phyloP scores from a whole-genome alignment of 2,797 vertebrate genomes.

The Parauchenoglanis punctatus region DNA sequence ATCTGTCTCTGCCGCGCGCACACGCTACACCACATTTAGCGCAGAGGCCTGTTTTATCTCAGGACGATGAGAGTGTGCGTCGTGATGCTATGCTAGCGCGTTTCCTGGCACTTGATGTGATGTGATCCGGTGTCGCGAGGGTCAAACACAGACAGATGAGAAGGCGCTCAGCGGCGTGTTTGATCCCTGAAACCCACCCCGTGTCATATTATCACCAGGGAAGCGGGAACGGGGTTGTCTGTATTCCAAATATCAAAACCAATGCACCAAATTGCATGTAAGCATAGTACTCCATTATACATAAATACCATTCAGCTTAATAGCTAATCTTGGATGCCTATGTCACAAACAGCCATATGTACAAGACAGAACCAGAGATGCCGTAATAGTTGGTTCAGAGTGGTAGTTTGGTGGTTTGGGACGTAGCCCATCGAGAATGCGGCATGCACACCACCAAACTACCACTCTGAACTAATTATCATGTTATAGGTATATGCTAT shows the following conservation, averaged over 20 bases:
- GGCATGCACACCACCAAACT: not conserved
- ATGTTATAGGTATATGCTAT: not conserved
- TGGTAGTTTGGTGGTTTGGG: not conserved
- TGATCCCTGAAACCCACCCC: constrained; percentile 5
- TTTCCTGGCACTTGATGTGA: constrained; percentile 12
- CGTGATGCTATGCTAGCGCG: not conserved
- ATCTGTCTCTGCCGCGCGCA: not conserved
- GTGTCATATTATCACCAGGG: constrained; percentile 14
- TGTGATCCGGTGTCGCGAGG: constrained; percentile 13
- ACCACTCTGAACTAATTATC: no score
- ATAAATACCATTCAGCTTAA: not conserved
- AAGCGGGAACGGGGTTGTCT: not conserved
- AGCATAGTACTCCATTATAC: not conserved
- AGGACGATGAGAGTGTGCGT: not conserved
- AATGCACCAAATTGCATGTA: not conserved
- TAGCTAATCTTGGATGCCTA: not conserved
- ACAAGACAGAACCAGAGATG: not conserved
- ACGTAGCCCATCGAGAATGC: not conserved
- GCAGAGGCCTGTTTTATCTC: not conserved
- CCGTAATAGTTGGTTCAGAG: not conserved
- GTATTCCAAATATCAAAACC: not conserved
- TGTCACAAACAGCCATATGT: not conserved
- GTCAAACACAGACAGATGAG: constrained; percentile 22
- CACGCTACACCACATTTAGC: not conserved
- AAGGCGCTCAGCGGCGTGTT: not conserved